Percentiles rank a stretch among this genome's conserved stretches.
Conservation (phyloP, 30 jellyfish, hydroid and myxozoan genomes). For the Turritopsis dohrnii region DNA sequence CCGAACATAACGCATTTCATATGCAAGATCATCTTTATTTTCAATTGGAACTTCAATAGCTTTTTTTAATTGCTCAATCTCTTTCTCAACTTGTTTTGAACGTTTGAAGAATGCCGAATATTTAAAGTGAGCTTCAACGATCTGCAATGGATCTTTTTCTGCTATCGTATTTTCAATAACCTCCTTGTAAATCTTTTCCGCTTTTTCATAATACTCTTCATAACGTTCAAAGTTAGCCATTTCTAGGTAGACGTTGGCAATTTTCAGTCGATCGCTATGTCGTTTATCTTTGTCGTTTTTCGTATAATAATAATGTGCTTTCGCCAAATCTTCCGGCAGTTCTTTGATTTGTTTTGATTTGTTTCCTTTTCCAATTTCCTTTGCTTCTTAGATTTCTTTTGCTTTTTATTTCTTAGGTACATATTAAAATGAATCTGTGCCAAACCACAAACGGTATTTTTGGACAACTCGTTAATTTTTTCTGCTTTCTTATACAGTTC, state of each 20-base stretch:
- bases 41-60: background rate
- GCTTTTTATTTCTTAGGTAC: background rate
- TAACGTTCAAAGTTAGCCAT: background rate
- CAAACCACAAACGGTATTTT: background rate
- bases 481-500: background rate
- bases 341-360: too few relatives aligned
- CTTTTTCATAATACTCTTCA: background rate
- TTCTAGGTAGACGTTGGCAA: background rate
- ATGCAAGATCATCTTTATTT: background rate
- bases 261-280: background rate
- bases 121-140: background rate
- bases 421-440: background rate
- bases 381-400: background rate
- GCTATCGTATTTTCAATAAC: background rate
- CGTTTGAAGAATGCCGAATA: background rate
- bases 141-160: background rate
- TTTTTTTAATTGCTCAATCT: background rate
- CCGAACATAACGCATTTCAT: background rate
- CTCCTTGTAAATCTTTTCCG: background rate
- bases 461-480: background rate
- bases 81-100: background rate
- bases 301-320: background rate
- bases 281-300: background rate
- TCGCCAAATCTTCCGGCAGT: background rate
- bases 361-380: background rate